These are phyloP conservation scores for Coryphaenoides rupestris DNA, from an alignment of 2,113 vertebrate genomes.

Conservation along the genomic window DNA sequence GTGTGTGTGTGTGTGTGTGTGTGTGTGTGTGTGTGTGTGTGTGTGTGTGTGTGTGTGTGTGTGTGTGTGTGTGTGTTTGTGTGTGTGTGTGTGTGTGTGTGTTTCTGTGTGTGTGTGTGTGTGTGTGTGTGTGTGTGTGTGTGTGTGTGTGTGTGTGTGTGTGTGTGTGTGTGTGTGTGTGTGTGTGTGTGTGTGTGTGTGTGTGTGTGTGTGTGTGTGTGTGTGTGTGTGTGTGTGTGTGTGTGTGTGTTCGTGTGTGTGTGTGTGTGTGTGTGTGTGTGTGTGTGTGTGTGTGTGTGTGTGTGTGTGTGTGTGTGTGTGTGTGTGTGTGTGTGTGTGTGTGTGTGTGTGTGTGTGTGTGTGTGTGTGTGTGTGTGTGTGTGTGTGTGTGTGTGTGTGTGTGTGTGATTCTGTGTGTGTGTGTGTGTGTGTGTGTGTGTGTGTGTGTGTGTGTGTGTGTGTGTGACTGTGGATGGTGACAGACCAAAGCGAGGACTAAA, in stretches of 20 bases:
- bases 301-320: not conserved
- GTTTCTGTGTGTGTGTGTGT: not conserved
- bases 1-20: not conserved
- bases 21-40: not conserved
- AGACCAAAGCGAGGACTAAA: not conserved
- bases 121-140: not conserved
- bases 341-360: not conserved
- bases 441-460: not conserved
- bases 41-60: not conserved
- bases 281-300: not conserved
- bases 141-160: not conserved
- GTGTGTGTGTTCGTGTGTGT: not conserved
- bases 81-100: not conserved
- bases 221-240: not conserved
- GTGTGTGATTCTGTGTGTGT: too few relatives aligned
- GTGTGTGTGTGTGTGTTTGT: not conserved
- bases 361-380: not conserved
- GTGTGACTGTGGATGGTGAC: not conserved
- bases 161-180: not conserved
- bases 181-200: not conserved
- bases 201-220: not conserved
- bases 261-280: not conserved
- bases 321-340: not conserved
- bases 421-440: not conserved
- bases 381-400: not conserved